Evolutionary conservation across 2,888 invertebrate species (phyloP), one percentile per base, ranked within the genome.

Genomic region (Cistogaster globosa): DNA sequence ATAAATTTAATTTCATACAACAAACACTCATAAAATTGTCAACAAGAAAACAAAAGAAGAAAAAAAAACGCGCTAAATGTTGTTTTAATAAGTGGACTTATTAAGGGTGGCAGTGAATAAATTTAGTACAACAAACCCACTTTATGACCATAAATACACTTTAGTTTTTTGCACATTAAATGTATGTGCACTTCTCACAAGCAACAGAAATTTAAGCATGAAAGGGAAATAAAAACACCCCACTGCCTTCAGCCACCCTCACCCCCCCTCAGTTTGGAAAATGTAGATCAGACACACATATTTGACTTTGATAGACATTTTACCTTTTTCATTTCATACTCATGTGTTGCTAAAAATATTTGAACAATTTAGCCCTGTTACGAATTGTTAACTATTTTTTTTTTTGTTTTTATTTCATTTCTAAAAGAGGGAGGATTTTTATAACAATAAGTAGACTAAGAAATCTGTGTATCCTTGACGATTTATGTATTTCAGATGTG

Each of bases 261-360:
- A 9, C 62, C 32, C n/a, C 9, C 18, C 6, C n/a, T n/a, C n/a
- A 36, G 20, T 38, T 5, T 48, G 38, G 48, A 22, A 77, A 68
- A 63, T 7, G 63, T 55, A 75, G 62, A 78, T 63, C 78, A 69
- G 53, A 38, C 48, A 74, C 60, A 67, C 80, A 67, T 60, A 67
- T 74, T 83, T 83, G 82, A 83, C 76, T 83, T 83, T 77, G 71
- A 77, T 77, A 77, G 71, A 83, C 76, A 75, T 81, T 75, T 68
- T 75, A 75, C 53, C 74, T 68, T 75, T 53, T 77, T 42, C 2
- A 32, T 55, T 26, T 26, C 53, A n/a, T 7, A 53, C 6, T 1
- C 9, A 5, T 9, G 11, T 53, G 18, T 12, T 51, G 45, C 20
- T 71, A 26, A 80, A 58, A 74, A 74, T 60, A 81, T 75, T 68